A percentile compares a stretch with the other conserved stretches of the same genome.
phyloP scores from a whole-genome alignment of 2,888 invertebrate species.

The Frankliniella fusca region DNA sequence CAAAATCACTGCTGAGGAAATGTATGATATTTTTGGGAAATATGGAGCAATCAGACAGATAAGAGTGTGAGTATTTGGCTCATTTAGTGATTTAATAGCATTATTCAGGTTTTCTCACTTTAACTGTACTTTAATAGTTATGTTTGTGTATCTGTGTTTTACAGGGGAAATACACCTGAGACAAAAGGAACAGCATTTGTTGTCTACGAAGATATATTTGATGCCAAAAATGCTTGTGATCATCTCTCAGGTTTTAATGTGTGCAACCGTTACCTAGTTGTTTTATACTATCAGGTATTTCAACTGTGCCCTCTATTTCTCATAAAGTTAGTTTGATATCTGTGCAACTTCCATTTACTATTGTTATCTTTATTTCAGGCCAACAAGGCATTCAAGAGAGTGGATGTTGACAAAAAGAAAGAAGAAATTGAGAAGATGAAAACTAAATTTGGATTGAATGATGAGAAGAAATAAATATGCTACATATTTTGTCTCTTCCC shows the following conservation, averaged over 20 bases:
- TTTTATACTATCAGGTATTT: conserved; percentile 85
- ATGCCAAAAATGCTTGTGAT: conserved; percentile 99
- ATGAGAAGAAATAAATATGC: conserved; percentile 49
- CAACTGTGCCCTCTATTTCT: background rate
- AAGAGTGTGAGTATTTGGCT: conserved; percentile 71
- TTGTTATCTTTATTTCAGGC: conserved; percentile 49
- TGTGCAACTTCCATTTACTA: conserved; percentile 13
- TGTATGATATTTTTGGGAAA: conserved; percentile 99
- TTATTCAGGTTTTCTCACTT: background rate
- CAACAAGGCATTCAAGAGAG: conserved; percentile 91
- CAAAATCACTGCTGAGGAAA: conserved; percentile 99
- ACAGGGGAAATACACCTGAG: conserved; percentile 93
- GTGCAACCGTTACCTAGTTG: conserved; percentile 97
- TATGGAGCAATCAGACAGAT: conserved; percentile 99
- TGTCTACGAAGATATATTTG: conserved; percentile 99
- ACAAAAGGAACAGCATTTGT: conserved; percentile 99
- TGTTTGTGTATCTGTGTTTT: conserved; percentile 43
- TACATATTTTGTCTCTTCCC: background rate
- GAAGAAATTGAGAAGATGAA: conserved; percentile 94
- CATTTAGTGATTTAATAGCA: background rate
- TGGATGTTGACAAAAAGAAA: conserved; percentile 91
- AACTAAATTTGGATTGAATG: conserved; percentile 80
- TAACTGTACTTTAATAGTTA: background rate
- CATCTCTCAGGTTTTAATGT: conserved; percentile 99
- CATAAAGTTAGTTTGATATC: background rate